A percentile compares a stretch with the other conserved stretches of the same genome.
Evolutionary conservation across 2,888 invertebrate species (phyloP).

Genomic region (Lomographa bimaculata): DNA sequence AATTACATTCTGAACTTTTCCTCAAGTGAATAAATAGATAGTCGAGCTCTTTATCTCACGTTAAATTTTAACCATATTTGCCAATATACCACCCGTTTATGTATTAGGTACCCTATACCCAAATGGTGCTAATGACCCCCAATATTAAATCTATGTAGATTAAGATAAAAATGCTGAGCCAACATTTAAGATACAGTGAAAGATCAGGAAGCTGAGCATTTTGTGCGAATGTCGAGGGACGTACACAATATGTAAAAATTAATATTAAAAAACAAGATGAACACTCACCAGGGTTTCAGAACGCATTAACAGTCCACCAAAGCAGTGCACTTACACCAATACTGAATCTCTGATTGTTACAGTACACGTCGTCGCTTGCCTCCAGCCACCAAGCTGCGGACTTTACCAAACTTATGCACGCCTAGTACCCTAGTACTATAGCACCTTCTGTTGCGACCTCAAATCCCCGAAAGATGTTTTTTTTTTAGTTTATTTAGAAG

Average conservation of each 20-base stretch:
- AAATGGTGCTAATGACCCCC: constrained; percentile 12
- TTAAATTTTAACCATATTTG: constrained; percentile 1
- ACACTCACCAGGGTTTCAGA: constrained; percentile 79
- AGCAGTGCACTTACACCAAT: constrained; percentile 82
- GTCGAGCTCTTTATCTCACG: constrained; percentile 9
- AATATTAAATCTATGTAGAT: constrained; percentile 18
- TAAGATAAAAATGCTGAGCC: constrained; percentile 41
- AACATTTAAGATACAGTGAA: constrained; percentile 31
- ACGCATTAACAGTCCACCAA: constrained; percentile 82
- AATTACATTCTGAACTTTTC: constrained; percentile 7
- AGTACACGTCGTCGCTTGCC: constrained; percentile 71
- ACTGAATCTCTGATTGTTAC: constrained; percentile 56
- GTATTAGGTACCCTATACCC: constrained; percentile 9
- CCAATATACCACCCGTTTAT: constrained; percentile 14
- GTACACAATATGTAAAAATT: constrained; percentile 45
- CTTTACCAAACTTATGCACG: constrained; percentile 77
- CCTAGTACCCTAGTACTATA: constrained; percentile 74
- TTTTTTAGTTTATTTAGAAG: no score
- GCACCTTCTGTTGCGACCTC: constrained; percentile 63
- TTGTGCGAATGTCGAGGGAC: constrained; percentile 48
- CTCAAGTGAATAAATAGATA: constrained; percentile 7
- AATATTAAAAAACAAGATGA: constrained; percentile 74
- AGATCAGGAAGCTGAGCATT: constrained; percentile 43
- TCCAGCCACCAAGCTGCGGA: constrained; percentile 80
- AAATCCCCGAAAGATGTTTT: constrained; percentile 35